Percentiles rank a stretch among this genome's conserved stretches.
These are phyloP conservation scores for Crotophaga sulcirostris DNA, from an alignment of 2,113 vertebrate species.

Conservation along the genomic window DNA sequence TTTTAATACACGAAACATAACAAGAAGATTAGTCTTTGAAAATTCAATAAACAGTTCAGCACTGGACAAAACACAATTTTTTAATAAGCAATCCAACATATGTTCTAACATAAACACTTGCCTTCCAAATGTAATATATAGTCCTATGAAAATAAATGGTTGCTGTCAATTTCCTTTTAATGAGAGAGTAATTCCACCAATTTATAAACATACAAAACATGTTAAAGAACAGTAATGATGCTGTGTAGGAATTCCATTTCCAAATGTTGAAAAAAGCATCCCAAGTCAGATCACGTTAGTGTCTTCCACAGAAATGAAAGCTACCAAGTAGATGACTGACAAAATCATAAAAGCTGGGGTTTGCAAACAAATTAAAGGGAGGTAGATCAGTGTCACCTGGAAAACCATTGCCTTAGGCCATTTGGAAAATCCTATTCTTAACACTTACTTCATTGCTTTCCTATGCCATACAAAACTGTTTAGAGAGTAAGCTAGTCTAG, in stretches of 20 bases:
- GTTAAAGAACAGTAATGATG: neutral
- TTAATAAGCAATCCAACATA: constrained; percentile 66
- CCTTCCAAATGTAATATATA: constrained; percentile 66
- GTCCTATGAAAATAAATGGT: constrained; percentile 75
- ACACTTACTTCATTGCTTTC: neutral
- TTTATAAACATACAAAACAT: constrained; percentile 50
- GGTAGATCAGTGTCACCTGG: neutral
- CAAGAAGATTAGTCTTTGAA: constrained; percentile 66
- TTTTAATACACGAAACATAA: constrained; percentile 68
- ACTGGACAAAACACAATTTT: constrained; percentile 59
- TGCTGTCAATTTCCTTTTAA: constrained; percentile 66
- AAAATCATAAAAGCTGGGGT: neutral
- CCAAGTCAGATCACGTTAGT: neutral
- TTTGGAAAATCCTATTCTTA: neutral
- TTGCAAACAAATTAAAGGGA: neutral
- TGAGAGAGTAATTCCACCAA: constrained; percentile 48
- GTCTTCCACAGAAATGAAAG: neutral
- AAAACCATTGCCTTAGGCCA: neutral
- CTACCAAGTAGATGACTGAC: neutral
- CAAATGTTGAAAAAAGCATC: neutral
- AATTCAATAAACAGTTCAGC: constrained; percentile 66
- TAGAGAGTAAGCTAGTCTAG: neutral
- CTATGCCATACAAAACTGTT: neutral
- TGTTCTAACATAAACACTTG: constrained; percentile 71
- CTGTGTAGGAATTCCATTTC: neutral